phyloP scores from a whole-genome alignment of 2,113 vertebrate genomes.

The Antechinus stuartii region DNA sequence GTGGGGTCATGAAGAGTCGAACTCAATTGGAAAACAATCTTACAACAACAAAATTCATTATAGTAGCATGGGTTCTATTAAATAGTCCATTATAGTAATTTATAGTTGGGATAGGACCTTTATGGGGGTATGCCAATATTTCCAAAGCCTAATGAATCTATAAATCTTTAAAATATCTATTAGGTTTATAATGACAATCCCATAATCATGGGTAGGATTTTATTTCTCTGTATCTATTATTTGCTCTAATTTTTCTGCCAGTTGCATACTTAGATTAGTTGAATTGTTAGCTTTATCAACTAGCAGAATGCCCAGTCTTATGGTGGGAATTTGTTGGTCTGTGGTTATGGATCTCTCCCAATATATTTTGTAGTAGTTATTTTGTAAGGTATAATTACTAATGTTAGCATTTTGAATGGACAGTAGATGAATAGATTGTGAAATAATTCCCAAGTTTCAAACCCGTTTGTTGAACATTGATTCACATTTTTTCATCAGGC shows the following conservation, averaged over 20 bases:
- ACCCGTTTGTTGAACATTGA: constrained; percentile 41
- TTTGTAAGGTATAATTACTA: constrained; percentile 48
- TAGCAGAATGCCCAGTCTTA: constrained; percentile 12
- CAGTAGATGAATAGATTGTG: constrained; percentile 27
- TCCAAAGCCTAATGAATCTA: not conserved
- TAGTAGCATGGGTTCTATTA: not conserved
- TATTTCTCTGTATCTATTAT: not conserved
- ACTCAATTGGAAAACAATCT: not conserved
- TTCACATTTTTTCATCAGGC: not conserved
- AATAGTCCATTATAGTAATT: not conserved
- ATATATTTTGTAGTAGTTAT: constrained; percentile 49
- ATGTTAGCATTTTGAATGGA: constrained; percentile 37
- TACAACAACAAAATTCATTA: not conserved
- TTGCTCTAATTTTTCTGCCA: not conserved
- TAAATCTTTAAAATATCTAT: not conserved
- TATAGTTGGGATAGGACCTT: not conserved
- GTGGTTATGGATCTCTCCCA: constrained; percentile 25
- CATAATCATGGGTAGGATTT: not conserved
- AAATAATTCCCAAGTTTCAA: constrained; percentile 48
- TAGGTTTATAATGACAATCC: not conserved
- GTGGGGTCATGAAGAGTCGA: not conserved
- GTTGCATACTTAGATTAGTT: constrained; percentile 12
- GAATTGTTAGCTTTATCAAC: constrained; percentile 44
- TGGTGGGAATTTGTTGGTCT: constrained; percentile 2
- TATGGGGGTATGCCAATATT: not conserved